Evolutionary conservation across 2,888 invertebrate genomes (phyloP), one percentile per base, ranked within the genome.

Genomic region (Tortrix viridana): DNA sequence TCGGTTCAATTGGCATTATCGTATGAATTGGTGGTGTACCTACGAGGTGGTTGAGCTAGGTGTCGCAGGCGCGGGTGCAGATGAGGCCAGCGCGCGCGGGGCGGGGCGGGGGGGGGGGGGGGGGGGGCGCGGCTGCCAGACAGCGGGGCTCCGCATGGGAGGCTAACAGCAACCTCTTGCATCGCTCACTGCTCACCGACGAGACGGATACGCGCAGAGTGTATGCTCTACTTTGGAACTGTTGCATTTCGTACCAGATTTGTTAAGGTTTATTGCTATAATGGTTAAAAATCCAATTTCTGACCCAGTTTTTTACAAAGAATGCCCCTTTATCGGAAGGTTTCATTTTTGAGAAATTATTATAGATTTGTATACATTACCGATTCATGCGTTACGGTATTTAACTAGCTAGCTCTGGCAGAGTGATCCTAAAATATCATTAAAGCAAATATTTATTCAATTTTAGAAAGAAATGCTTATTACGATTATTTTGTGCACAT

Each of bases 71-170:
- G 60, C 58, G 54, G 66, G 59, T 49, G 65, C 50, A 61, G 66
- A 32, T 12, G 32, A 12, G 32, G 32, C 32, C 32, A 12, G 32
- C 32, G 62, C 50, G 62, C 68, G 67, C 71, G 63, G 71, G 67
- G 69, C 65, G 65, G 69, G n/a, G n/a, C n/a, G n/a, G n/a, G n/a
- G n/a, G 68, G 65, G 74, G 67, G 49, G 74, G 69, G 68, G 66
- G 73, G 75, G 74, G 79, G 76, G 78, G 77, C 76, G 71, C 79
- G 82, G 81, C 86, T 81, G 89, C 88, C 92, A 92, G 92, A 92
- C 92, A 92, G 92, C 92, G 92, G 86, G 92, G 92, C 92, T 92
- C 92, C 92, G 86, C 84, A 80, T 89, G 92, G 92, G 91, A 89
- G 89, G 89, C 88, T 82, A 88, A 75, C 88, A 88, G 81, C 89